These are phyloP conservation scores for Malurus alboscapulatus DNA, from an alignment of 2,113 vertebrate genomes.

Conservation along the genomic window DNA sequence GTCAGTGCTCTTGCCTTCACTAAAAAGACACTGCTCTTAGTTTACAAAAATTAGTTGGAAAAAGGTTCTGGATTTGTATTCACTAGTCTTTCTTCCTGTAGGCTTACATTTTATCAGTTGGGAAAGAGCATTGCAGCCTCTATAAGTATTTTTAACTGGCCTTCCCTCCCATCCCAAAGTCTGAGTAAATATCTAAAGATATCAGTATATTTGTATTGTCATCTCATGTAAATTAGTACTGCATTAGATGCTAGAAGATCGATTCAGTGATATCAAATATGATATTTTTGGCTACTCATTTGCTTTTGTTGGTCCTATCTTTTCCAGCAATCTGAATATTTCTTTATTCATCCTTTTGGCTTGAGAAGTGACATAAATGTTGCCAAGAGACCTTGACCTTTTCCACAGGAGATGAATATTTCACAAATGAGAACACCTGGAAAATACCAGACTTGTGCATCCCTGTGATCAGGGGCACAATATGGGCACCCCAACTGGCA, in stretches of 20 bases:
- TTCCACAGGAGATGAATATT: slow-evolving; percentile 17
- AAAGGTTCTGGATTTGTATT: not conserved
- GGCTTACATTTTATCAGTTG: not conserved
- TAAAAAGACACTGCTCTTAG: not conserved
- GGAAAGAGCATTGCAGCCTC: not conserved
- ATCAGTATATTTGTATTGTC: not conserved
- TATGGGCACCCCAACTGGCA: slow-evolving; percentile 40
- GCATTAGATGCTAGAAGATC: not conserved
- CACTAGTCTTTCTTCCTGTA: not conserved
- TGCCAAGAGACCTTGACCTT: slow-evolving; percentile 22
- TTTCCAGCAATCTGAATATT: slow-evolving; percentile 4
- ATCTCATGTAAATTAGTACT: not conserved
- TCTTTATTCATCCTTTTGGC: not conserved
- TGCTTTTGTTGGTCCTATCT: not conserved
- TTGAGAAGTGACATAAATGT: not conserved
- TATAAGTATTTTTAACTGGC: not conserved
- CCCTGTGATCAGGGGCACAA: slow-evolving; percentile 47
- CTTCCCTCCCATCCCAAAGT: not conserved
- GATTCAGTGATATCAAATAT: not conserved
- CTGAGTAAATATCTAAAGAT: not conserved
- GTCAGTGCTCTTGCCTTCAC: not conserved
- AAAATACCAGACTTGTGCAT: slow-evolving; percentile 27
- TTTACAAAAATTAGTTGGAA: not conserved
- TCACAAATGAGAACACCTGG: not conserved
- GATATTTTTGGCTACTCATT: not conserved